Evolutionary conservation across 2,797 vertebrate genomes (phyloP).

Genomic region (Sandelia bainsii): DNA sequence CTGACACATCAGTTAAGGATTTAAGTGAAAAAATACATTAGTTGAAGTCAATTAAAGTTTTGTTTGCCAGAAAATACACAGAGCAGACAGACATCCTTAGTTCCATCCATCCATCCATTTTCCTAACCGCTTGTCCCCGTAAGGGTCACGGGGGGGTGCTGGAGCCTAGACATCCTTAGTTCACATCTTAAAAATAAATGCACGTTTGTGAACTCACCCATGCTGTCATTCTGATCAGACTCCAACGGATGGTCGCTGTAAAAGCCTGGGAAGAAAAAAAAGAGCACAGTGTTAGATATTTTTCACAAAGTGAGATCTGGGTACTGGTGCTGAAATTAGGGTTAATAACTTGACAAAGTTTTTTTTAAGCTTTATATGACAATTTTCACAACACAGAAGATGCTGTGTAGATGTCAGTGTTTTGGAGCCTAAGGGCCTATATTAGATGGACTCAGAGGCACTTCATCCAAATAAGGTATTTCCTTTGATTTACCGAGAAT

Average conservation of each 20-base stretch:
- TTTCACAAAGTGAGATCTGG: not conserved
- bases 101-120: no score
- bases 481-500: no score
- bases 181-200: constrained; percentile 3
- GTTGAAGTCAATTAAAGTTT: not conserved
- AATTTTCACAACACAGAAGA: not conserved
- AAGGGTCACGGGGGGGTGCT: no score
- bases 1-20: not conserved
- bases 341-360: no score
- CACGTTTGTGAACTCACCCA: constrained; percentile 79
- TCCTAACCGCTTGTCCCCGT: no score
- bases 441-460: no score
- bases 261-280: constrained; percentile 79
- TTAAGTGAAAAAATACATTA: not conserved
- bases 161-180: no score
- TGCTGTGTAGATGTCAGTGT: no score
- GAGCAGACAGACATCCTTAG: not conserved
- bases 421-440: no score
- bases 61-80: not conserved
- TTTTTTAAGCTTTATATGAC: not conserved
- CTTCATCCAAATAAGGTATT: no score
- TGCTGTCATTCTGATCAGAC: constrained; percentile 77
- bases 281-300: not conserved
- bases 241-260: constrained; percentile 82
- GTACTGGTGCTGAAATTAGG: not conserved